Base-by-base conservation (phyloP, 64 coral and sea anemone genomes). In the Acropora tenuis region DNA sequence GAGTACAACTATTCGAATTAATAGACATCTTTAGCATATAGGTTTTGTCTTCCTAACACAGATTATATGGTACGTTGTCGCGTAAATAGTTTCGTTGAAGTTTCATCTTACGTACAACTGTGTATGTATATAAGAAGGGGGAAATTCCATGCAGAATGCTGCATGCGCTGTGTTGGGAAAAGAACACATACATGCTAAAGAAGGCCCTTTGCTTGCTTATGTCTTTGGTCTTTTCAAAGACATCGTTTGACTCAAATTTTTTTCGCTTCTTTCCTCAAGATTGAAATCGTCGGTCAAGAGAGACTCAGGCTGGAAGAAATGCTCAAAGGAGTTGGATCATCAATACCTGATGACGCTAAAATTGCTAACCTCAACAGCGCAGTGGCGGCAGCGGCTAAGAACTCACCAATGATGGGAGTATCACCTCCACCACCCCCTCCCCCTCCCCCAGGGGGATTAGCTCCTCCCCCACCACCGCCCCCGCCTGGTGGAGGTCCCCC, bases 311-410 rank as follows among this genome's bases (percentile, higher is more conserved):
- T 99, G 0, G 94, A 99, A 77, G 97, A 99, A 79, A 94, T 99
- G 20, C 84, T 99, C 20, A 99, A 99, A 55, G 90, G 94, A 61
- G 91, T 87, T 58, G 97, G 97, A 8, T 94, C 81, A 45, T 96
- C 94, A 53, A 99, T 99, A 43, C 97, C 97, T 19, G 97, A 99
- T 60, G 97, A 99, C 58, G 87, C 90, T 47, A 99, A 95, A 78
- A 96, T 99, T 40, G 88, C 94, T 30, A 93, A 93, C 78, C 87
- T 96, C 41, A 59, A 43, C 40, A 89, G 74, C 65, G 78, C 94
- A 20, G 74, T 85, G 46, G 95, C 92, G 41, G 95, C 87, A 20
- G 73, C 88, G n/a, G 73, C 88, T 42, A 83, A 79, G 12, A 90
- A 84, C 63, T 84, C 97, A 41, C 92, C 97, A 41, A 94, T 94